phyloP scores from a whole-genome alignment of 1,140 invertebrate genomes.

The Philotrypesis tridentata region DNA sequence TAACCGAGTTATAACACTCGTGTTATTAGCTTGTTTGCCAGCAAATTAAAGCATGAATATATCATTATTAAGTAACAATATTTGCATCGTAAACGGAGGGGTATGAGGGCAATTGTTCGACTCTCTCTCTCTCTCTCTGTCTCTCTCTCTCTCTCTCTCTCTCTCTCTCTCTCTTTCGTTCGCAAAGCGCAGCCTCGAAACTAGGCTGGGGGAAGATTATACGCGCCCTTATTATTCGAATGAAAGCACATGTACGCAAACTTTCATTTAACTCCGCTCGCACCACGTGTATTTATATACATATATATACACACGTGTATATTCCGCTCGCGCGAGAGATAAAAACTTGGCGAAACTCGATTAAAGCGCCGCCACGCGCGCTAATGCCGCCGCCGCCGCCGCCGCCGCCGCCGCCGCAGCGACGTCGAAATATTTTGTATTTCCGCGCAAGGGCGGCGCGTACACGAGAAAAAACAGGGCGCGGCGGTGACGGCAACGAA shows the following conservation, averaged over 20 bases:
- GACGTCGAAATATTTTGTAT: background rate
- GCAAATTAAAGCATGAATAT: background rate
- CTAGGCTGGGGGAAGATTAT: conserved; percentile 11
- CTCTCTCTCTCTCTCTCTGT: no score
- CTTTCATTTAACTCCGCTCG: conserved; percentile 25
- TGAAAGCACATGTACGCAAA: conserved; percentile 20
- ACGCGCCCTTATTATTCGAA: background rate
- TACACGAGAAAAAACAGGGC: no score
- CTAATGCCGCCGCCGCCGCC: no score
- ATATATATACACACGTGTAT: no score
- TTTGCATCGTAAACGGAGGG: conserved; percentile 1
- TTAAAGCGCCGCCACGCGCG: background rate
- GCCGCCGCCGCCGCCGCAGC: no score
- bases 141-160: no score
- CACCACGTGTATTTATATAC: no score
- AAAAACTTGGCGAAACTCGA: conserved; percentile 32
- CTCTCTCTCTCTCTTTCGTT: no score
- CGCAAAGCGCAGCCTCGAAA: no score
- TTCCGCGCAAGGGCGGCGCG: no score
- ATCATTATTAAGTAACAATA: background rate
- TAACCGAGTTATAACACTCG: background rate
- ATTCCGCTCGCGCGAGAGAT: conserved; percentile 1
- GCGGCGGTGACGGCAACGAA: no score
- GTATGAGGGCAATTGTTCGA: conserved; percentile 7
- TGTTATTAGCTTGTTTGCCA: background rate